Conservation (phyloP, 2,888 invertebrate genomes). For the Pantelozetes paolii region DNA sequence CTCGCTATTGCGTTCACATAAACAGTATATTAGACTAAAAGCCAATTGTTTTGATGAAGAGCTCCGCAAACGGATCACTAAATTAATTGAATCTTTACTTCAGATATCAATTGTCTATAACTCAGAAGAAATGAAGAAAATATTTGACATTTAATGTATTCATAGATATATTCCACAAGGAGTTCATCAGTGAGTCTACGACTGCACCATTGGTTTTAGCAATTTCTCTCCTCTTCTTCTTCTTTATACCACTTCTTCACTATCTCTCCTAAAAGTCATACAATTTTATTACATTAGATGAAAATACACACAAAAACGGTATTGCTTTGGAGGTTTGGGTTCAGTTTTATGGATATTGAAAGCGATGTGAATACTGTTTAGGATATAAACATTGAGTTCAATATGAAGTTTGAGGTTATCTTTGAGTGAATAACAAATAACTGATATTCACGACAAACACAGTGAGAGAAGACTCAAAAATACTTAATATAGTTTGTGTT, state of each 20-base stretch:
- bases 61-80: not conserved
- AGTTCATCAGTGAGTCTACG: not conserved
- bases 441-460: not conserved
- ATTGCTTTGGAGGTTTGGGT: not conserved
- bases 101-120: not conserved
- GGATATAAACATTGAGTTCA: not conserved
- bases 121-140: not conserved
- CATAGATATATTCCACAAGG: not conserved
- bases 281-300: conserved; percentile 20
- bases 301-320: not conserved
- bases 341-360: not conserved
- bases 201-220: not conserved
- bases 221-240: not conserved
- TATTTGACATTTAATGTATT: no score
- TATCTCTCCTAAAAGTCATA: not conserved
- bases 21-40: not conserved
- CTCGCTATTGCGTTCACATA: not conserved
- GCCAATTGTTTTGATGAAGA: not conserved
- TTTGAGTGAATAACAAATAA: not conserved
- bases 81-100: not conserved
- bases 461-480: not conserved
- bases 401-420: not conserved
- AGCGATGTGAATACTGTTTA: not conserved
- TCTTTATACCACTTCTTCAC: not conserved
- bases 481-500: not conserved